Evolutionary conservation across 2,113 vertebrate species (phyloP).

Genomic region (Pomatorhinus ruficollis): DNA sequence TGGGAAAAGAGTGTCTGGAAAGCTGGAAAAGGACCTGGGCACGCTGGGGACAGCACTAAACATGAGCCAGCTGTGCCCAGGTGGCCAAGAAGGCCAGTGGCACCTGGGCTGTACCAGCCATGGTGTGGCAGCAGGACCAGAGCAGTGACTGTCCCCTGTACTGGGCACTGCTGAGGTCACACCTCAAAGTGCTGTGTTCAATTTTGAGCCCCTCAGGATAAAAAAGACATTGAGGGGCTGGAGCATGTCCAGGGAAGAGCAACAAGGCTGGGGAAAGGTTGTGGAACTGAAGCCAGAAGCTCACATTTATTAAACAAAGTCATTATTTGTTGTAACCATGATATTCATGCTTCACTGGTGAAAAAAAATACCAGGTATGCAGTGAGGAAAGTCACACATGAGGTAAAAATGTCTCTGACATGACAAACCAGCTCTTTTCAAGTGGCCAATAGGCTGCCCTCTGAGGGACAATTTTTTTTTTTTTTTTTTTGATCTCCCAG

Average conservation of each 20-base stretch:
- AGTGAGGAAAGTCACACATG: not conserved
- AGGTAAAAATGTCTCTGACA: not conserved
- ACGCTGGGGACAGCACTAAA: not conserved
- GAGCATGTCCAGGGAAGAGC: not conserved
- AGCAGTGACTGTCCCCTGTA: not conserved
- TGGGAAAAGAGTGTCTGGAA: not conserved
- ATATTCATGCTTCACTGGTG: not conserved
- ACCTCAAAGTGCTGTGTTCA: rapidly evolving
- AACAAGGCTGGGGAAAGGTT: rapidly evolving
- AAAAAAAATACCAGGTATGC: not conserved
- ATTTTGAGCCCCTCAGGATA: not conserved
- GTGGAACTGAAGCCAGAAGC: not conserved
- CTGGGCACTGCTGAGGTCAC: not conserved
- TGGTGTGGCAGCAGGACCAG: not conserved
- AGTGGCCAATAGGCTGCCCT: not conserved
- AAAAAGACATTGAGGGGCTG: not conserved
- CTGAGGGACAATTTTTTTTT: not conserved
- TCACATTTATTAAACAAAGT: not conserved
- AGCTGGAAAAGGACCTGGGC: not conserved
- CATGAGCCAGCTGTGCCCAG: not conserved
- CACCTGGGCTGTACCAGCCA: not conserved
- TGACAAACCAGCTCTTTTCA: not conserved
- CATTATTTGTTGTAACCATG: not conserved
- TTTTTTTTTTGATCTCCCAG: not conserved
- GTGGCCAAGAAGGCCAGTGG: rapidly evolving